phyloP scores from a whole-genome alignment of 2,797 vertebrate species.

The Saxicola maurus region DNA sequence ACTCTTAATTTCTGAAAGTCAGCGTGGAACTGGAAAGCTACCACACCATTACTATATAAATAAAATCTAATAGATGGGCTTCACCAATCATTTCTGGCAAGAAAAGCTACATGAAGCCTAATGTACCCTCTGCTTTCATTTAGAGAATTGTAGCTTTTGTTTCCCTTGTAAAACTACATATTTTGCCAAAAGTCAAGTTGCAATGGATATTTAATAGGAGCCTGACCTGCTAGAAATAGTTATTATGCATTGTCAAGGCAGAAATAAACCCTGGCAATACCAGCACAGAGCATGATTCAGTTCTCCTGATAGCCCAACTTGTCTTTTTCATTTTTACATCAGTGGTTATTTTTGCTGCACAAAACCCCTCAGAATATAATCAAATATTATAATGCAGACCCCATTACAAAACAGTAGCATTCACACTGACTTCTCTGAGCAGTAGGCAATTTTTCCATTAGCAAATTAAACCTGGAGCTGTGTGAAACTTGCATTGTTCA shows the following conservation, averaged over 20 bases:
- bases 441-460: constrained; percentile 43
- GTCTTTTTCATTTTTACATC: constrained; percentile 19
- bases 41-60: constrained; percentile 20
- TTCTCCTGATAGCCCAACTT: not conserved
- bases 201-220: constrained; percentile 41
- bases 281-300: constrained; percentile 1
- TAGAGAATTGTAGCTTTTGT: constrained; percentile 38
- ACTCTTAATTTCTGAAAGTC: constrained; percentile 6
- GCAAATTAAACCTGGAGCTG: constrained; percentile 29
- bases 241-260: constrained; percentile 36
- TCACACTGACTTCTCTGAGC: constrained; percentile 50
- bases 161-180: constrained; percentile 31
- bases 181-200: constrained; percentile 37
- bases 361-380: constrained; percentile 4
- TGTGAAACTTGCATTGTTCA: constrained; percentile 38
- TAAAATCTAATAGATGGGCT: constrained; percentile 33
- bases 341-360: constrained; percentile 11
- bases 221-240: constrained; percentile 29
- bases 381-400: constrained; percentile 54
- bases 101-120: constrained; percentile 18
- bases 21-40: constrained; percentile 21
- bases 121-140: constrained; percentile 17
- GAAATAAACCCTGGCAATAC: constrained; percentile 32
- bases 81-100: constrained; percentile 33
- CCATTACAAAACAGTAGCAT: constrained; percentile 34